A percentile compares a stretch with the other conserved stretches of the same genome.
Evolutionary conservation across 1,140 invertebrate genomes (phyloP).

Genomic region (Drosophila willistoni): DNA sequence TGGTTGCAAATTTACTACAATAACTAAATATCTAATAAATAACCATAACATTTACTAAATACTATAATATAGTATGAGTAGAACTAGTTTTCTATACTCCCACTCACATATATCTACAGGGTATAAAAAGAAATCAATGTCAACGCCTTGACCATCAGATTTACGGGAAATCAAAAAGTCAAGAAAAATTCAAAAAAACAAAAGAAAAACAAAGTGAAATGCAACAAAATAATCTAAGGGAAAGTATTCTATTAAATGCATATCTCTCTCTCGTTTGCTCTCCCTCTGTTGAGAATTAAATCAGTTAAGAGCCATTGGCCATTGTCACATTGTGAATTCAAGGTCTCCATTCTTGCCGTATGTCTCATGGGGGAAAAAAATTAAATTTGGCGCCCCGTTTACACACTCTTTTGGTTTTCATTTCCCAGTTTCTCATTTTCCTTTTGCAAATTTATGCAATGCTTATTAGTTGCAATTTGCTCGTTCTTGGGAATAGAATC

Average conservation of each 20-base stretch:
- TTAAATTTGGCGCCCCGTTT: constrained; percentile 3
- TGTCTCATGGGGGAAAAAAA: neutral
- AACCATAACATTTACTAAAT: no score
- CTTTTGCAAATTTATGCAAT: constrained; percentile 46
- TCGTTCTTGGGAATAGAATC: constrained; percentile 28
- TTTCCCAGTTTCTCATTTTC: constrained; percentile 38
- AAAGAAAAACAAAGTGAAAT: constrained; percentile 33
- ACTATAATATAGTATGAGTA: no score
- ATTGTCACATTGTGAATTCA: constrained; percentile 20
- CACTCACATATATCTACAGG: neutral
- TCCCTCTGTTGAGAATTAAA: constrained; percentile 45
- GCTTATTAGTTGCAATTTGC: constrained; percentile 78
- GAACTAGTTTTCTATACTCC: no score
- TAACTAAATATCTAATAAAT: no score
- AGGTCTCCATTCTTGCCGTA: neutral
- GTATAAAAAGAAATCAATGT: constrained; percentile 48
- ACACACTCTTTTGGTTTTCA: neutral
- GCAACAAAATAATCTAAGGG: constrained; percentile 59
- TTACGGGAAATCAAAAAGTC: constrained; percentile 35
- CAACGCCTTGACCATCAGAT: constrained; percentile 52
- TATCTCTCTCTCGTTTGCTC: neutral
- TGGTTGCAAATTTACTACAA: no score
- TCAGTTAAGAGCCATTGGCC: constrained; percentile 65
- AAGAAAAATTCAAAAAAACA: constrained; percentile 20
- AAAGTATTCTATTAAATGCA: neutral